These are phyloP conservation scores for Leptonema lineaticorne DNA, from an alignment of 1,140 invertebrate species.

Conservation along the genomic window DNA sequence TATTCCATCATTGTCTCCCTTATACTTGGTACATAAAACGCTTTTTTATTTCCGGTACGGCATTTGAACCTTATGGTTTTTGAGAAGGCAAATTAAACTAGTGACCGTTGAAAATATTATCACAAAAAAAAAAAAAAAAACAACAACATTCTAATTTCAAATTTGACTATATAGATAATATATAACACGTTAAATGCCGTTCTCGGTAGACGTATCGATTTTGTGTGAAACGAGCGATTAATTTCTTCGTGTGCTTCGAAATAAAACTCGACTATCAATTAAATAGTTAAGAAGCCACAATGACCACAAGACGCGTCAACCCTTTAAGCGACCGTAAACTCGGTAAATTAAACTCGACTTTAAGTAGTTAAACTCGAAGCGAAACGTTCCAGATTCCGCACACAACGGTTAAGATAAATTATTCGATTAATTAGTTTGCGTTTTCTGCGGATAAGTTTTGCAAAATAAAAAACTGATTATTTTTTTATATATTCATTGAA, in stretches of 20 bases:
- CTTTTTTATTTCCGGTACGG: slow-evolving; percentile 27
- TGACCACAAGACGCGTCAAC: slow-evolving; percentile 8
- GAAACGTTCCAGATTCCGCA: neutral
- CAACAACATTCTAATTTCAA: too few relatives aligned
- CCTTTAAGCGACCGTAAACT: neutral
- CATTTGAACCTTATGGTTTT: slow-evolving; percentile 16
- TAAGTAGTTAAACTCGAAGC: slow-evolving; percentile 2
- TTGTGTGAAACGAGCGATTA: too few relatives aligned
- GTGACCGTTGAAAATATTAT: too few relatives aligned
- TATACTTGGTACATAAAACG: slow-evolving; percentile 20
- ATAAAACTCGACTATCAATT: neutral
- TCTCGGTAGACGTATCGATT: too few relatives aligned
- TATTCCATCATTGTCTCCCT: slow-evolving; percentile 5
- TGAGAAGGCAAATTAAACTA: neutral
- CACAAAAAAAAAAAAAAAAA: too few relatives aligned
- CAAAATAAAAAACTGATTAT: too few relatives aligned
- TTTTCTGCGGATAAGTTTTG: too few relatives aligned
- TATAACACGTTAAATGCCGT: too few relatives aligned
- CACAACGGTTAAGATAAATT: neutral
- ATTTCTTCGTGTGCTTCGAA: neutral
- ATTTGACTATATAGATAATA: too few relatives aligned
- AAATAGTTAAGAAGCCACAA: slow-evolving; percentile 5
- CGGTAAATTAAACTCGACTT: slow-evolving; percentile 12
- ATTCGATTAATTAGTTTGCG: slow-evolving; percentile 2
- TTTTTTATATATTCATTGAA: neutral